A percentile compares a stretch with the other conserved stretches of the same genome.
phyloP scores from a whole-genome alignment of 2,113 vertebrate species.

The Euleptes europaea region DNA sequence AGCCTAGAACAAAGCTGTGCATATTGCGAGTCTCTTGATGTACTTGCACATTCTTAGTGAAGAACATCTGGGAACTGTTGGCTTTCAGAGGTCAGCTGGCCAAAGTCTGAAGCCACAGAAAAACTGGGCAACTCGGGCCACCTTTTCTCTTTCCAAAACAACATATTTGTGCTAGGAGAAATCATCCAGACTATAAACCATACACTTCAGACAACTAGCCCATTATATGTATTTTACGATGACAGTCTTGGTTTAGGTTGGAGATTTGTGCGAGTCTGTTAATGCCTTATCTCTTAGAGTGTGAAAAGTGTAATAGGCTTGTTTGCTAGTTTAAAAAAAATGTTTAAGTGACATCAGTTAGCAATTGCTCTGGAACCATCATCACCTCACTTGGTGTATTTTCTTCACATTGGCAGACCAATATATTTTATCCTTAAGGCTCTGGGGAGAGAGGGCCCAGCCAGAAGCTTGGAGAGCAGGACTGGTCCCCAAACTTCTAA shows the following conservation, averaged over 20 bases:
- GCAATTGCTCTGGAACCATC: neutral
- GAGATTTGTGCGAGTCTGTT: neutral
- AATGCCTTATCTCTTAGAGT: neutral
- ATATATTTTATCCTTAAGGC: neutral
- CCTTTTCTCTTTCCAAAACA: neutral
- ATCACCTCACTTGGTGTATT: neutral
- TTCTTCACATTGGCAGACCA: neutral
- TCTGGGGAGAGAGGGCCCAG: too few relatives aligned
- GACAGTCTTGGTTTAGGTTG: neutral
- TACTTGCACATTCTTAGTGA: neutral
- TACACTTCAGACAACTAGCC: neutral
- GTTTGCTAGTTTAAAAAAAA: neutral
- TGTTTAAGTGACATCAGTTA: neutral
- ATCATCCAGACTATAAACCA: neutral
- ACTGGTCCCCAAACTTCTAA: neutral
- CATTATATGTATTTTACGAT: neutral
- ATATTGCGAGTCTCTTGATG: neutral
- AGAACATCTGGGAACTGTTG: neutral
- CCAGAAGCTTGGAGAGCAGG: neutral
- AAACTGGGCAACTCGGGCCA: neutral
- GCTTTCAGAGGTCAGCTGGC: neutral
- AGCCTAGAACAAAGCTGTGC: neutral
- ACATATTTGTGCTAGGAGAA: neutral
- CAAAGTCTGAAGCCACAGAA: neutral
- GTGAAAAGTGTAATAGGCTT: neutral